Evolutionary conservation across 2,113 vertebrate genomes (phyloP).

Genomic region (Gymnobelideus leadbeateri): DNA sequence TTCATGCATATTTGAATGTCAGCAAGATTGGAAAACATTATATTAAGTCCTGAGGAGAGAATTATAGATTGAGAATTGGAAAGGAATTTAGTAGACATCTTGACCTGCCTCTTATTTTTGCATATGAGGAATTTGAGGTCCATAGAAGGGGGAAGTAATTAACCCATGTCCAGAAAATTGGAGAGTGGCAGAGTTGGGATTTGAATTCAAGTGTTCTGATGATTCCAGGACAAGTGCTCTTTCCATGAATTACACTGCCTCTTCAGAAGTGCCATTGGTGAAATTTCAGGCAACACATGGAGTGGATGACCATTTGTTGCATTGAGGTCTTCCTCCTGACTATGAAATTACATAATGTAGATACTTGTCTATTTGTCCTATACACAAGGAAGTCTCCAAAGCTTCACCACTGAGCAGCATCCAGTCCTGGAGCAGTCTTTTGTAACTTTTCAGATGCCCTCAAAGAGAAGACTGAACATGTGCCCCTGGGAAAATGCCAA

Average conservation of each 20-base stretch:
- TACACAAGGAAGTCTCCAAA: background rate
- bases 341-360: background rate
- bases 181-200: background rate
- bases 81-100: background rate
- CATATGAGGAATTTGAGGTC: background rate
- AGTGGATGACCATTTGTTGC: background rate
- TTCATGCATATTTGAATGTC: background rate
- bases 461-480: background rate
- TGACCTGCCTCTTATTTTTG: background rate
- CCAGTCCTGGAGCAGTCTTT: background rate
- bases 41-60: background rate
- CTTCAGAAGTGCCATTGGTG: background rate
- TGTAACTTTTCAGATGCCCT: background rate
- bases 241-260: background rate
- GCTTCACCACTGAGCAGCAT: background rate
- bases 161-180: background rate
- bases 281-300: background rate
- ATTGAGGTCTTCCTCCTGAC: background rate
- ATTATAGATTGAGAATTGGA: background rate
- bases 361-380: background rate
- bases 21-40: background rate
- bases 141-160: background rate
- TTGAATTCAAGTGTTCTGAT: background rate
- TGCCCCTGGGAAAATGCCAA: background rate
- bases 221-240: background rate